Evolutionary conservation across 2,113 vertebrate genomes (phyloP).

Genomic region (Sisor rabdophorus): DNA sequence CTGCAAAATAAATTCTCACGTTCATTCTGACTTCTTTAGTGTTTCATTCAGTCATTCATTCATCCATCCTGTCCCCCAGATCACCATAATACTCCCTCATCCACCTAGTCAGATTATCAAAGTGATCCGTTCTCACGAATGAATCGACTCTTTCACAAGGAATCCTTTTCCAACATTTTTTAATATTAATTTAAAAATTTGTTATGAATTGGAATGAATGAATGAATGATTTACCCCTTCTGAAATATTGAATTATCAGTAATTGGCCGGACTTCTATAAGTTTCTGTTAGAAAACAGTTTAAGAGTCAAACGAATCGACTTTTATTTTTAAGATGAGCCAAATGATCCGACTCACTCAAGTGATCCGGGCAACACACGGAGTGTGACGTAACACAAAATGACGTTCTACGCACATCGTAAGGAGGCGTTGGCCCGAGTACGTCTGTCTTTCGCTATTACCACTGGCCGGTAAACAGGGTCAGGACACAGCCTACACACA

Average conservation of each 20-base stretch:
- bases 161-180: neutral
- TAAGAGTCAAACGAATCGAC: neutral
- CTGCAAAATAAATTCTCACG: conserved; percentile 63
- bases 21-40: conserved; percentile 46
- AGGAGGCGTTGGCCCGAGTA: conserved; percentile 12
- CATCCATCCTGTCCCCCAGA: too few species aligned
- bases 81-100: too few species aligned
- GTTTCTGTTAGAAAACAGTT: neutral
- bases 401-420: neutral
- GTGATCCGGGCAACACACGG: neutral
- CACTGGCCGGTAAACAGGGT: neutral
- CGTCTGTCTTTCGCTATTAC: neutral
- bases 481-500: neutral
- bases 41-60: too few species aligned
- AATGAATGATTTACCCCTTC: too few species aligned
- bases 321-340: neutral
- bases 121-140: neutral
- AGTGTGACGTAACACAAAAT: neutral
- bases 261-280: neutral
- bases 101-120: too few species aligned
- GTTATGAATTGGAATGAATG: too few species aligned
- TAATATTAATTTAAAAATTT: too few species aligned
- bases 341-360: conserved; percentile 1
- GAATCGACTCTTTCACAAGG: neutral
- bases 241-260: neutral